phyloP scores from a whole-genome alignment of 2,113 vertebrate species.

The Odontesthes bonariensis region DNA sequence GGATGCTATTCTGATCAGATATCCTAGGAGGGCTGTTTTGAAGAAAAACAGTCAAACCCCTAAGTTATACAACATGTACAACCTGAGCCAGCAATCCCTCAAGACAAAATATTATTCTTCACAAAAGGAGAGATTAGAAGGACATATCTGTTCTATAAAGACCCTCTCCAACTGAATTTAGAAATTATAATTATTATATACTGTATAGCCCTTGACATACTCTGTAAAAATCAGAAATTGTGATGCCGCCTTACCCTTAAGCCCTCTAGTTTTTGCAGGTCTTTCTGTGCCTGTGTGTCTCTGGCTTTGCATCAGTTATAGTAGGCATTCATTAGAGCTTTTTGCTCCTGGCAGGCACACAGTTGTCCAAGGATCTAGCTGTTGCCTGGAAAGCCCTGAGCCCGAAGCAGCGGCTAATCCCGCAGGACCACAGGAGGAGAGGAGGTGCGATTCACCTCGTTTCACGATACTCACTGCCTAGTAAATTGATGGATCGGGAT shows the following conservation, averaged over 20 bases:
- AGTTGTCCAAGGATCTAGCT: conserved; percentile 50
- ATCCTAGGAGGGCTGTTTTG: conserved; percentile 28
- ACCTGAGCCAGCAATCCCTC: conserved; percentile 7
- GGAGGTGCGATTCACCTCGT: conserved; percentile 51
- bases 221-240: conserved; percentile 26
- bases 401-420: conserved; percentile 60
- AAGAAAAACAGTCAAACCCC: conserved; percentile 25
- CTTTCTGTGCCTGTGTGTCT: conserved; percentile 42
- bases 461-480: conserved; percentile 51
- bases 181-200: conserved; percentile 48
- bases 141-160: conserved; percentile 12
- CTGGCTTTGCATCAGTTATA: conserved; percentile 59
- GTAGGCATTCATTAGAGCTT: conserved; percentile 62
- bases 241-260: not conserved
- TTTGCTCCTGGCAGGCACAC: conserved; percentile 53
- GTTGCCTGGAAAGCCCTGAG: conserved; percentile 52
- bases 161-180: conserved; percentile 42
- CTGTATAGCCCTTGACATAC: not conserved
- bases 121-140: conserved; percentile 16
- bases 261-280: conserved; percentile 17
- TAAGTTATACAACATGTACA: conserved; percentile 30
- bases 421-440: conserved; percentile 37
- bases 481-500: conserved; percentile 57
- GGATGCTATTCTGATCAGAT: conserved; percentile 34
- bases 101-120: conserved; percentile 20